Conservation (phyloP, 2,113 vertebrate genomes). For the Rana temporaria region DNA sequence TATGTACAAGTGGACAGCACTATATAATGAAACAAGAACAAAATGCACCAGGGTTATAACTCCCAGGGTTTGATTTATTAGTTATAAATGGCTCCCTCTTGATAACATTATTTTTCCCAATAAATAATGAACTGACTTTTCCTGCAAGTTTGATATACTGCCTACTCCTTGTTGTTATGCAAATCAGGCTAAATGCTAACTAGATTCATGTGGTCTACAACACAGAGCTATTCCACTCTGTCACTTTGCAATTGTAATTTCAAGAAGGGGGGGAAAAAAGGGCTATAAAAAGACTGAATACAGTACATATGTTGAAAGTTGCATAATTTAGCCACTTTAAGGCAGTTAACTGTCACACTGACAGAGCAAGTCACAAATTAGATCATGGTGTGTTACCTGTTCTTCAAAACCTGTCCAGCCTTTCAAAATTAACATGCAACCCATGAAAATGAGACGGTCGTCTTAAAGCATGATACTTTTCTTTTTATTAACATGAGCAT, state of each 20-base stretch:
- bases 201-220: conserved; percentile 35
- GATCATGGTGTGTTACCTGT: not conserved
- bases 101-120: conserved; percentile 52
- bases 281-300: conserved; percentile 1
- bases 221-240: conserved; percentile 14
- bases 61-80: conserved; percentile 50
- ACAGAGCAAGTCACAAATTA: conserved; percentile 21
- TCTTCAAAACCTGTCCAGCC: not conserved
- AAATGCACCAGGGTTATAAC: conserved; percentile 39
- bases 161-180: conserved; percentile 51
- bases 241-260: conserved; percentile 43
- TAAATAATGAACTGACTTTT: conserved; percentile 54
- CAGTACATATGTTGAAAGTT: conserved; percentile 32
- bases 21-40: conserved; percentile 26
- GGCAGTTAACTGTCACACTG: conserved; percentile 27
- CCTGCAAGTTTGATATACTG: conserved; percentile 51
- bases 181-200: conserved; percentile 50
- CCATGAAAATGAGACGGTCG: not conserved
- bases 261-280: not conserved
- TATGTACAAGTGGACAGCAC: conserved; percentile 43
- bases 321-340: conserved; percentile 26
- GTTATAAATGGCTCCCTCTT: conserved; percentile 49
- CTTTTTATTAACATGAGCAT: not conserved
- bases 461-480: not conserved
- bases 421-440: not conserved